Evolutionary conservation across 1,140 invertebrate species (phyloP).

Genomic region (Steinernema khuongi): DNA sequence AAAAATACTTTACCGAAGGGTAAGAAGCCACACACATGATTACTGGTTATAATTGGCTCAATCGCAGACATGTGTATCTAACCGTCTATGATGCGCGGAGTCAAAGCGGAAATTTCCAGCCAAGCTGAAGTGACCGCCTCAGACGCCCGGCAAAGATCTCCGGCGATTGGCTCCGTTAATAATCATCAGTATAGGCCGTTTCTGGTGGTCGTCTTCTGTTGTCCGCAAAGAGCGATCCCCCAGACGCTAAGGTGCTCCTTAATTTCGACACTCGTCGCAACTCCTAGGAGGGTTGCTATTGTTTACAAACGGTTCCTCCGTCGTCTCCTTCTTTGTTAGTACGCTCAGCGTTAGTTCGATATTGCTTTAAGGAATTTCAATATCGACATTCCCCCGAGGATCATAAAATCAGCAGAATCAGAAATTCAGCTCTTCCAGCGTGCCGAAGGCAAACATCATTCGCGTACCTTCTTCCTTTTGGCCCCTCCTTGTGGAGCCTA

Average conservation of each 20-base stretch:
- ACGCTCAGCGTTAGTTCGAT: neutral
- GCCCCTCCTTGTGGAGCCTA: neutral
- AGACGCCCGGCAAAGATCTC: no score
- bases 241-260: neutral
- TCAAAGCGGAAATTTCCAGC: no score
- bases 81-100: no score
- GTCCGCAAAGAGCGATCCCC: no score
- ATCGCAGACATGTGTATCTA: no score
- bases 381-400: neutral
- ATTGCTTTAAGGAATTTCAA: constrained; percentile 7
- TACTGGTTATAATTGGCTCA: no score
- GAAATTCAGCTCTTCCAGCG: neutral
- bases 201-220: no score
- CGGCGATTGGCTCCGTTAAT: no score
- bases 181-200: no score
- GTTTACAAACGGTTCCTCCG: constrained; percentile 5
- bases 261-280: neutral
- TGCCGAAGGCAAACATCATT: neutral
- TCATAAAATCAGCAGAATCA: neutral
- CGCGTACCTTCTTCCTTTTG: neutral
- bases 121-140: no score
- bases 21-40: no score
- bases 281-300: neutral
- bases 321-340: neutral
- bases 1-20: no score